phyloP scores from a whole-genome alignment of 2,888 invertebrate genomes.

The Pycnomerus fuliginosus region DNA sequence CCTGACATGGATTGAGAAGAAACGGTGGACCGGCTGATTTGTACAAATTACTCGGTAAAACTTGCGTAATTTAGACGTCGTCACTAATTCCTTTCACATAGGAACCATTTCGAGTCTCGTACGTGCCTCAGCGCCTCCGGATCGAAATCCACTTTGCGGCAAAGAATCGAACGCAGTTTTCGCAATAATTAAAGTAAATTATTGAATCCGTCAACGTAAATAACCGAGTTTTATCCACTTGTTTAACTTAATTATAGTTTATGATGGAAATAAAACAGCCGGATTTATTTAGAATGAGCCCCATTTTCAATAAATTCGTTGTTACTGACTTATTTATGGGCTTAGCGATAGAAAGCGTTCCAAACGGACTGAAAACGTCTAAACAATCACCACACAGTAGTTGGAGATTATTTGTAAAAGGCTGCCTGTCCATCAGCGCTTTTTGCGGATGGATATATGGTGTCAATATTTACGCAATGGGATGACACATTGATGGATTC shows the following conservation, averaged over 20 bases:
- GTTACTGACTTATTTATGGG: constrained; percentile 39
- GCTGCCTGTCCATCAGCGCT: no score
- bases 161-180: neutral
- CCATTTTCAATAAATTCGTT: constrained; percentile 39
- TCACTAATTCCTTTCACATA: constrained; percentile 28
- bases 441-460: no score
- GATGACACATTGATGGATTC: no score
- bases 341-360: constrained; percentile 39
- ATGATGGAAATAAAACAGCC: constrained; percentile 41
- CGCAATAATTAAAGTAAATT: constrained; percentile 17
- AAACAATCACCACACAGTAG: constrained; percentile 29
- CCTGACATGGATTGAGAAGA: constrained; percentile 44
- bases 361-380: constrained; percentile 30
- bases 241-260: constrained; percentile 44
- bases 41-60: constrained; percentile 44
- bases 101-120: constrained; percentile 8
- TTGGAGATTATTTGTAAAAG: constrained; percentile 38
- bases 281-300: constrained; percentile 42
- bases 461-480: no score
- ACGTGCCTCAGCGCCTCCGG: constrained; percentile 3
- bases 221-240: constrained; percentile 40
- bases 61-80: constrained; percentile 40
- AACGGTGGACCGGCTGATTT: constrained; percentile 42
- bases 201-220: constrained; percentile 41
- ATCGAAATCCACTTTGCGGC: neutral